Conservation (phyloP, 2,113 vertebrate species). For the Gorsachius goisagi region DNA sequence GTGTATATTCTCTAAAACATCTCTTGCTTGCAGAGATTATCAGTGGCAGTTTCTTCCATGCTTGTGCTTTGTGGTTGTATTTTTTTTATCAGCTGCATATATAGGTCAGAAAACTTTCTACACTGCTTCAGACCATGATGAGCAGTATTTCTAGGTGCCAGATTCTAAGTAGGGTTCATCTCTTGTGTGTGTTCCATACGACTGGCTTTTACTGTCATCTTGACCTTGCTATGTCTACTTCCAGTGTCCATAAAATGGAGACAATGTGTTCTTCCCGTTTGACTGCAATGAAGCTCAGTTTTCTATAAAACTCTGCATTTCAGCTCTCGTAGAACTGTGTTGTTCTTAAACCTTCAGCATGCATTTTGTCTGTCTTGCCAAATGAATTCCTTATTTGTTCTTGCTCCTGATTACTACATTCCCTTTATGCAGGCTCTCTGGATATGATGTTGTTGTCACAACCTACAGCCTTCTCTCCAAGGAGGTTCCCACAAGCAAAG, state of each 20-base stretch:
- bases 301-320: background rate
- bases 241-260: background rate
- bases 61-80: background rate
- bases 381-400: background rate
- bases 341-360: background rate
- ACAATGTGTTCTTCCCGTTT: background rate
- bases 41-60: background rate
- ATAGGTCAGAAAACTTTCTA: background rate
- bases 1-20: background rate
- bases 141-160: background rate
- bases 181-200: background rate
- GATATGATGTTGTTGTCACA: slow-evolving; percentile 90
- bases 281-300: background rate
- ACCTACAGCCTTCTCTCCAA: slow-evolving; percentile 91
- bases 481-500: slow-evolving; percentile 85
- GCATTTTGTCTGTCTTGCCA: background rate
- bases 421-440: slow-evolving; percentile 78
- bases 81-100: background rate
- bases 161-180: background rate
- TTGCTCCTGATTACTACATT: background rate
- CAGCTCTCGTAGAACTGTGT: background rate
- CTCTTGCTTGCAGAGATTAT: background rate
- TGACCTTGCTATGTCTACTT: background rate
- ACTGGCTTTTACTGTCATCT: background rate
- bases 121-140: background rate